Evolutionary conservation across 2,888 invertebrate genomes (phyloP).

Genomic region (Euplexia lucipara): DNA sequence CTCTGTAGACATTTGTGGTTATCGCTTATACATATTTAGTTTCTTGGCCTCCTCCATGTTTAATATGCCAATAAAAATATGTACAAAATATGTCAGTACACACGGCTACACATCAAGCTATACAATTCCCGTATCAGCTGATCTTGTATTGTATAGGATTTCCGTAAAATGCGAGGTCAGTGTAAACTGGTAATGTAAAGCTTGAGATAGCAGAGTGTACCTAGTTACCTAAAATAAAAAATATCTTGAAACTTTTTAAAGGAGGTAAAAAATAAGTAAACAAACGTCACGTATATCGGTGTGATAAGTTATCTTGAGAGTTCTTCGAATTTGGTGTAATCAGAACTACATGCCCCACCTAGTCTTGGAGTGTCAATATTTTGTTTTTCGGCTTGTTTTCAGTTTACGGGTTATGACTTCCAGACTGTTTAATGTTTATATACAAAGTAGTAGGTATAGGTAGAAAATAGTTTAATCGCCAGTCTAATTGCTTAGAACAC

Average conservation of each 20-base stretch:
- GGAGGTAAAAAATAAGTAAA: constrained; percentile 37
- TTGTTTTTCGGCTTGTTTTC: constrained; percentile 12
- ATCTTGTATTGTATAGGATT: no score
- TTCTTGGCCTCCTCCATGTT: constrained; percentile 6
- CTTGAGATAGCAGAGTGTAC: no score
- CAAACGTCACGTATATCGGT: constrained; percentile 25
- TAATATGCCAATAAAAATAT: not conserved
- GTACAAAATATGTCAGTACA: constrained; percentile 1
- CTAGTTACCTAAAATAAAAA: no score
- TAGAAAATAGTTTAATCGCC: not conserved
- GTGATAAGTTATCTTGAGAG: constrained; percentile 26
- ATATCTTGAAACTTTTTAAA: not conserved
- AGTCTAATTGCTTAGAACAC: not conserved
- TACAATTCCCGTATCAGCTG: no score
- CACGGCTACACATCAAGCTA: no score
- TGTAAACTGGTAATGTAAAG: no score
- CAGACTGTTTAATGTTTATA: constrained; percentile 16
- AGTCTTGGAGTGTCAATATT: constrained; percentile 42
- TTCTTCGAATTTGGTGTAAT: constrained; percentile 27
- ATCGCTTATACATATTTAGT: not conserved
- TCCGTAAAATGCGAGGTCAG: no score
- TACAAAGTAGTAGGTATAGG: not conserved
- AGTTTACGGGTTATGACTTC: not conserved
- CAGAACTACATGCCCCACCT: constrained; percentile 13
- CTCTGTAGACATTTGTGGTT: not conserved